Percentiles rank a stretch among this genome's conserved stretches.
These are phyloP conservation scores for Triplophysa tibetana DNA, from an alignment of 2,113 vertebrate species.

Conservation along the genomic window DNA sequence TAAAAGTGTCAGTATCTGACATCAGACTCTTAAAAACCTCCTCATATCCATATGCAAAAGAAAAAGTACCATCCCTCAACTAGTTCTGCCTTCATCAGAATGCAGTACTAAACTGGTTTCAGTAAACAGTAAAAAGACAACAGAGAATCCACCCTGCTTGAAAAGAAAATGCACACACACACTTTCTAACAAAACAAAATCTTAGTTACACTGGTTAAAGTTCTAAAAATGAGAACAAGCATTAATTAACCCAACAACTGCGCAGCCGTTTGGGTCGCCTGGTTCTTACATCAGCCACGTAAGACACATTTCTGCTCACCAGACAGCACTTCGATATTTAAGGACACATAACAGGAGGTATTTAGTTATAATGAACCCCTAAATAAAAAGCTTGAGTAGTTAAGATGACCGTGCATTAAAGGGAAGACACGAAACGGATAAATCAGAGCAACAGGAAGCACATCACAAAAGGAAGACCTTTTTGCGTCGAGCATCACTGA, in stretches of 20 bases:
- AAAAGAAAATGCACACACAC: constrained; percentile 2
- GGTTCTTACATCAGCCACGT: constrained; percentile 36
- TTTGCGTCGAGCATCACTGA: constrained; percentile 47
- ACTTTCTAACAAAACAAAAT: constrained; percentile 49
- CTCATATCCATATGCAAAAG: constrained; percentile 63
- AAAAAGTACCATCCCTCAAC: constrained; percentile 71
- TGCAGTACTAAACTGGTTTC: constrained; percentile 72
- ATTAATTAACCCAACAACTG: constrained; percentile 55
- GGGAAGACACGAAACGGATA: constrained; percentile 69
- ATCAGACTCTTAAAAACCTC: constrained; percentile 58
- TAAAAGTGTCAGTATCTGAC: constrained; percentile 79
- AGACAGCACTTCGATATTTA: constrained; percentile 71
- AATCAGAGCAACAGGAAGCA: constrained; percentile 66
- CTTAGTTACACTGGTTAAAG: constrained; percentile 70
- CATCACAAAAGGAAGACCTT: constrained; percentile 70
- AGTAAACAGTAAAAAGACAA: constrained; percentile 74
- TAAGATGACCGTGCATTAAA: constrained; percentile 66
- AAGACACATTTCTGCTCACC: constrained; percentile 62
- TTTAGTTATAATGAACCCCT: constrained; percentile 66
- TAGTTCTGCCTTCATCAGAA: constrained; percentile 62
- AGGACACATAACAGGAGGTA: constrained; percentile 70
- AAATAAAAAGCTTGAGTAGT: constrained; percentile 68
- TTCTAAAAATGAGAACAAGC: constrained; percentile 63
- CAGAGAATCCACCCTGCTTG: constrained; percentile 69
- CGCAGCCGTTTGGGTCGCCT: not conserved